Evolutionary conservation across 2,888 invertebrate species (phyloP).

Genomic region (Arctia plantaginis): DNA sequence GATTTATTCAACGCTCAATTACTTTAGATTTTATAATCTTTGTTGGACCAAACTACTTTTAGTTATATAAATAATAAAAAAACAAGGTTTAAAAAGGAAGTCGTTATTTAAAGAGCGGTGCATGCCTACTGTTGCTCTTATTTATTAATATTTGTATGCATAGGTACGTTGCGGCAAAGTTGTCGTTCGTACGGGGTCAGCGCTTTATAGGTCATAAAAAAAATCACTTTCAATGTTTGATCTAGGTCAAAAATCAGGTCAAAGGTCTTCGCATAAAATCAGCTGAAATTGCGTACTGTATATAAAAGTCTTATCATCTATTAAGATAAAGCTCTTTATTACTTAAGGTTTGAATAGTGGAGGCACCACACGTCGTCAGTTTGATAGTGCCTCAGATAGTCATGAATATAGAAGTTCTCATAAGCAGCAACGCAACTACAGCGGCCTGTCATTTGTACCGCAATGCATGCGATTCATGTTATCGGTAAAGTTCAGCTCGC

Average conservation of each 20-base stretch:
- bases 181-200: slow-evolving; percentile 36
- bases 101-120: slow-evolving; percentile 32
- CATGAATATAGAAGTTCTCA: slow-evolving; percentile 31
- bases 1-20: slow-evolving; percentile 21
- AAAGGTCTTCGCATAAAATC: slow-evolving; percentile 13
- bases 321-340: background rate
- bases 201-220: slow-evolving; percentile 41
- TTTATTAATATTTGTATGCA: slow-evolving; percentile 26
- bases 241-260: slow-evolving; percentile 37
- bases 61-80: slow-evolving; percentile 44
- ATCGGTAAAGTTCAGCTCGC: slow-evolving; percentile 66
- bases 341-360: background rate
- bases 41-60: slow-evolving; percentile 38
- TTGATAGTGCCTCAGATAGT: slow-evolving; percentile 29
- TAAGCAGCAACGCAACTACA: slow-evolving; percentile 27
- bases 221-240: slow-evolving; percentile 32
- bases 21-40: slow-evolving; percentile 27
- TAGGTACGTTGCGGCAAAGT: slow-evolving; percentile 20
- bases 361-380: slow-evolving; percentile 16
- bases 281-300: background rate
- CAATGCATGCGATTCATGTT: slow-evolving; percentile 62
- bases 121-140: slow-evolving; percentile 26
- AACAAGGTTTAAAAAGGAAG: slow-evolving; percentile 35
- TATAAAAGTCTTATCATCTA: no score
- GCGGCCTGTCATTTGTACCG: slow-evolving; percentile 55